phyloP scores from a whole-genome alignment of 2,888 invertebrate species.

The Callinectes sapidus region DNA sequence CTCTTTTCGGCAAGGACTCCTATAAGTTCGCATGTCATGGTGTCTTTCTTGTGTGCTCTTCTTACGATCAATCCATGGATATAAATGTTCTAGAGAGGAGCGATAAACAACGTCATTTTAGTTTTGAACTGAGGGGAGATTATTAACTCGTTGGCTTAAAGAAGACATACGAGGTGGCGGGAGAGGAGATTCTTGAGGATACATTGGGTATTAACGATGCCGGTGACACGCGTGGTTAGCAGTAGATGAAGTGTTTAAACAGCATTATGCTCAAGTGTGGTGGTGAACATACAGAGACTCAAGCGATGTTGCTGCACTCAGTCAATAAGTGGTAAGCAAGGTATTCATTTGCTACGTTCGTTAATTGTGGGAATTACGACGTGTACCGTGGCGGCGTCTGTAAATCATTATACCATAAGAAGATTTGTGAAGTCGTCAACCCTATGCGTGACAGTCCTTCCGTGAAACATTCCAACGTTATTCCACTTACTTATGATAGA shows the following conservation, averaged over 20 bases:
- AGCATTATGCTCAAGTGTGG: neutral
- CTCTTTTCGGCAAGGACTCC: neutral
- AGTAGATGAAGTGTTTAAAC: neutral
- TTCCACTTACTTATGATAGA: neutral
- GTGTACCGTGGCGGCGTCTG: neutral
- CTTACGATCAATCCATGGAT: neutral
- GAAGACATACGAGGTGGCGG: neutral
- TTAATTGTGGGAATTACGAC: neutral
- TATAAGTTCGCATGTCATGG: neutral
- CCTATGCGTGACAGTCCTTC: too few relatives aligned
- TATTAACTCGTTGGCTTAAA: neutral
- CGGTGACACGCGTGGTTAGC: neutral
- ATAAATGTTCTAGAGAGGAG: neutral
- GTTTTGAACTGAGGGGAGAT: neutral
- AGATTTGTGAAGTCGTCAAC: neutral
- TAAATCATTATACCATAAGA: neutral
- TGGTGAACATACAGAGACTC: neutral
- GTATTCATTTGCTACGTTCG: neutral
- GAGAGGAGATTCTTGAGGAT: neutral
- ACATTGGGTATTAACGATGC: neutral
- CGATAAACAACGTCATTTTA: constrained; percentile 7
- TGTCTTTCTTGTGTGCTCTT: neutral
- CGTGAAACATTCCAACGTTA: too few relatives aligned
- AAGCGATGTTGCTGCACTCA: neutral
- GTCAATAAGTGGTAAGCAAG: neutral